Percentiles rank a stretch among this genome's conserved stretches.
Conservation (phyloP, 2,113 vertebrate genomes). For the Hyla sarda region DNA sequence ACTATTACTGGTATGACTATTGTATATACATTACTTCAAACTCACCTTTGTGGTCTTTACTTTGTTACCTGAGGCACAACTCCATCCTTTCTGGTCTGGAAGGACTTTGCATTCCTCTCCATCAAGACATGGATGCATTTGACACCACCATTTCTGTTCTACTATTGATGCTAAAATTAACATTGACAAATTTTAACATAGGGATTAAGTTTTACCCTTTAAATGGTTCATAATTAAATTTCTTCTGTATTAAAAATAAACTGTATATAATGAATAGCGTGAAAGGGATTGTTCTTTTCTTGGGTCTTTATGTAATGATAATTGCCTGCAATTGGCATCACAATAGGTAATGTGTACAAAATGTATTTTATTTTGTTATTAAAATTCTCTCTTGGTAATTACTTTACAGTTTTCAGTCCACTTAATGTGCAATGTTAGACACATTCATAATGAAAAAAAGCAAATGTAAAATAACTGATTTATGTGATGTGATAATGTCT, state of each 20-base stretch:
- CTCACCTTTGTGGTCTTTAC: conserved; percentile 97
- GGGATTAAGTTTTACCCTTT: background rate
- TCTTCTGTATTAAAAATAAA: background rate
- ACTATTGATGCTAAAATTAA: conserved; percentile 88
- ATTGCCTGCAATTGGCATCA: too few species aligned
- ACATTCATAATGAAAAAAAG: too few species aligned
- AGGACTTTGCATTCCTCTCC: conserved; percentile 98
- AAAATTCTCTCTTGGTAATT: too few species aligned
- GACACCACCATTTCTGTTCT: conserved; percentile 99
- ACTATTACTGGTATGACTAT: too few species aligned
- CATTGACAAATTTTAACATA: background rate
- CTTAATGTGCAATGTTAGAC: too few species aligned
- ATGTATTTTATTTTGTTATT: too few species aligned
- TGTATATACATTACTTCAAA: conserved; percentile 18
- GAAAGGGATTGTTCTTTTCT: too few species aligned
- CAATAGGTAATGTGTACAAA: too few species aligned
- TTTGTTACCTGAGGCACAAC: conserved; percentile 96
- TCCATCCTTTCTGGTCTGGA: conserved; percentile 97
- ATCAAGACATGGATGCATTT: conserved; percentile 97
- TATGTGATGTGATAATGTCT: too few species aligned
- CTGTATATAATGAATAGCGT: background rate
- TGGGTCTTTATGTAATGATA: too few species aligned
- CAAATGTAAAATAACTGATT: too few species aligned
- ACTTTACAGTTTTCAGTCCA: too few species aligned
- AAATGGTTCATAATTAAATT: background rate